These are phyloP conservation scores for Microctenopoma lineatum DNA, from an alignment of 2,797 vertebrate genomes.

Conservation along the genomic window DNA sequence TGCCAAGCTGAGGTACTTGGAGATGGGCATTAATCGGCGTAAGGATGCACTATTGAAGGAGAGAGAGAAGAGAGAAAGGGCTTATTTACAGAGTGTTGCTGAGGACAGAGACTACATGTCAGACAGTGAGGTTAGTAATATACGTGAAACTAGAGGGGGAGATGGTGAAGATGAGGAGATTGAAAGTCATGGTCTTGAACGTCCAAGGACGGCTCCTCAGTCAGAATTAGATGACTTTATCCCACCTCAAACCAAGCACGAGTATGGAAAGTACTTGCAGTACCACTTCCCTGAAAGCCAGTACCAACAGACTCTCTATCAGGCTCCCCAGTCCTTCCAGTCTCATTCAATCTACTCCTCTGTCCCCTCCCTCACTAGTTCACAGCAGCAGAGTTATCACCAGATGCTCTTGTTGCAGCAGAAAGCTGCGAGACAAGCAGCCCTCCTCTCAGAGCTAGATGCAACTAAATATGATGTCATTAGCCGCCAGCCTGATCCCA, in stretches of 20 bases:
- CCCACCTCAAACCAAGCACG: conserved; percentile 93
- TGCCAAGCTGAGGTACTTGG: conserved; percentile 95
- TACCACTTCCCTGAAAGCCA: conserved; percentile 86
- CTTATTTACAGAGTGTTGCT: conserved; percentile 97
- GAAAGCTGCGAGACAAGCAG: conserved; percentile 92
- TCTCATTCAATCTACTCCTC: conserved; percentile 97
- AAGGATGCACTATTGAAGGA: conserved; percentile 96
- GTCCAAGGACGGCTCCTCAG: conserved; percentile 95
- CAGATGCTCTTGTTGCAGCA: conserved; percentile 95
- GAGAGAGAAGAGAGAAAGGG: conserved; percentile 96
- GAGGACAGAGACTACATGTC: conserved; percentile 99
- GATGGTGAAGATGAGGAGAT: conserved; percentile 81
- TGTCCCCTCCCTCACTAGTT: conserved; percentile 92
- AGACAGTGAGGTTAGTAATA: conserved; percentile 97
- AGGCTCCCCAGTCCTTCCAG: conserved; percentile 92
- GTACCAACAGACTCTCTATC: conserved; percentile 93
- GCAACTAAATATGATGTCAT: conserved; percentile 94
- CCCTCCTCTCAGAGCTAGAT: conserved; percentile 92
- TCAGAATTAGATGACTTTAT: conserved; percentile 94
- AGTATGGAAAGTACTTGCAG: conserved; percentile 93
- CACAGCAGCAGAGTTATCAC: conserved; percentile 91
- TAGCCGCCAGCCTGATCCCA: conserved; percentile 90
- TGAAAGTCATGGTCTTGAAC: conserved; percentile 87
- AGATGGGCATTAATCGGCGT: conserved; percentile 98
- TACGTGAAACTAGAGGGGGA: conserved; percentile 88